Evolutionary conservation across 2,888 invertebrate genomes (phyloP), one percentile per base, ranked within the genome.

Genomic region (Tinea semifulvella): DNA sequence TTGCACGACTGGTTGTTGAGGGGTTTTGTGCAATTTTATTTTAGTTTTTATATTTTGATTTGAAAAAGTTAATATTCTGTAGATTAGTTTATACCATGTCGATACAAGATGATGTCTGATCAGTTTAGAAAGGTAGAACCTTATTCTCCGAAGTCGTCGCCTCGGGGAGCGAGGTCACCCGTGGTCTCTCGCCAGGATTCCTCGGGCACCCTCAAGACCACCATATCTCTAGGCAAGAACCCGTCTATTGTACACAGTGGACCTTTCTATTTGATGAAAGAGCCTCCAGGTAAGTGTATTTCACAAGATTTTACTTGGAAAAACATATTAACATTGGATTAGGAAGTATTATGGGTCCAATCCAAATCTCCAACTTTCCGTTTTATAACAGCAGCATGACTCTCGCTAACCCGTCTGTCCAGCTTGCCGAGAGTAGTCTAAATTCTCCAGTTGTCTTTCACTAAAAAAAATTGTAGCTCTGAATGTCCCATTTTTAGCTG

Each of bases 201-300:
- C 49, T 96, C 96, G 56, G 98, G 97, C 62, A 98, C 97, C 52
- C 85, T 98, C 56, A 97, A 97, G 84, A 96, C 97, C 57, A 98
- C 97, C 56, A 98, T 98, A 83, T 94, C 96, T 52, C 83, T 98
- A 54, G 97, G 97, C 56, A 97, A 97, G 79, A 96, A 96, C 69
- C 97, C 98, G 47, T 93, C 96, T 47, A 96, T 98, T 59, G 94
- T 97, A 75, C 95, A 96, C 73, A 94, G 94, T 81, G 97, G 97
- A 62, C 97, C 97, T 60, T 98, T 98, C 81, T 98, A 98, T 84
- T 90, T 98, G 71, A 94, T 97, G 91, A 96, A 95, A 85, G 96
- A 96, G 80, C 92, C 94, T 63, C 94, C 94, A 83, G 90, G 94
- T 92, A 83, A 62, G 61, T 43, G 2, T 43, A 26, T 43, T 20